These are phyloP conservation scores for Hirudinaria manillensis DNA, from an alignment of 2,888 invertebrate species.

Conservation along the genomic window DNA sequence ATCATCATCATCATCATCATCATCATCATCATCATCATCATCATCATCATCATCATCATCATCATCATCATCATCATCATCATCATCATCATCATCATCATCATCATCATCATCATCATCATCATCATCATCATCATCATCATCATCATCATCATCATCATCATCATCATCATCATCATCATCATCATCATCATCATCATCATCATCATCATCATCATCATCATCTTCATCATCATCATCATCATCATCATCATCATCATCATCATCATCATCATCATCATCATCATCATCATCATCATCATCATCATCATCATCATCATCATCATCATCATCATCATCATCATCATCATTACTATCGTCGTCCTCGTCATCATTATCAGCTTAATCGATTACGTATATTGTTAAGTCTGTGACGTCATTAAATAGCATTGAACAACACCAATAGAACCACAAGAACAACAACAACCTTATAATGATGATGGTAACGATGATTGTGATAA, in stretches of 20 bases:
- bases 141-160: slow-evolving; percentile 28
- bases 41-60: slow-evolving; percentile 33
- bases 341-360: slow-evolving; percentile 15
- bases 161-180: slow-evolving; percentile 24
- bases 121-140: slow-evolving; percentile 32
- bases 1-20: slow-evolving; percentile 25
- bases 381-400: slow-evolving; percentile 21
- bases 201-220: slow-evolving; percentile 25
- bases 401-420: too few relatives aligned
- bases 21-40: slow-evolving; percentile 29
- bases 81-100: slow-evolving; percentile 30
- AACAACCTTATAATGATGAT: too few relatives aligned
- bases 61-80: slow-evolving; percentile 26
- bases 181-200: slow-evolving; percentile 22
- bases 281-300: slow-evolving; percentile 30
- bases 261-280: slow-evolving; percentile 31
- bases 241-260: slow-evolving; percentile 28
- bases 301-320: slow-evolving; percentile 26
- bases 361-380: slow-evolving; percentile 17
- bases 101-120: slow-evolving; percentile 34
- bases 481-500: too few relatives aligned
- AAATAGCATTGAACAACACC: neutral
- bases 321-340: slow-evolving; percentile 30
- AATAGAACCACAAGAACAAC: neutral
- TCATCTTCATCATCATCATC: slow-evolving; percentile 24